A percentile compares a stretch with the other conserved stretches of the same genome.
Conservation (phyloP, 2,113 vertebrate genomes). For the Prolemur simus region DNA sequence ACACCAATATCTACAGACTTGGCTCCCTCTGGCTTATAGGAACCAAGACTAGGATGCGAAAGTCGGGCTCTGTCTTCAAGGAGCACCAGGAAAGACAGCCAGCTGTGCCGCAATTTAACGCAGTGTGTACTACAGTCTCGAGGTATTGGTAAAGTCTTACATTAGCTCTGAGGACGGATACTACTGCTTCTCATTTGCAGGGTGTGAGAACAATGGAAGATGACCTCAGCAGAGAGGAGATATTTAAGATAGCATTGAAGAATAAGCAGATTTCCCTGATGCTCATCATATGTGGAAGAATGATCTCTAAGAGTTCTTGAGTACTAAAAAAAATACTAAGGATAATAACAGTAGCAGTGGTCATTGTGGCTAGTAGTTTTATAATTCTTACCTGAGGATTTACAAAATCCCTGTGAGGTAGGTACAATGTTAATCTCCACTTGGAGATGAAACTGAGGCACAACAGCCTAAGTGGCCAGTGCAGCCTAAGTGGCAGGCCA, state of each 20-base stretch:
- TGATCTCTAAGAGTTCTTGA: background rate
- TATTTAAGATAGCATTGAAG: background rate
- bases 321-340: background rate
- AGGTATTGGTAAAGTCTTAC: background rate
- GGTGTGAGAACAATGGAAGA: background rate
- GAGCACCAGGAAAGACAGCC: background rate
- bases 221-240: background rate
- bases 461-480: background rate
- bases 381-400: background rate
- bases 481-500: background rate
- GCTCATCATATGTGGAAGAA: background rate
- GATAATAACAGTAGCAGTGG: background rate
- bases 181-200: background rate
- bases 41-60: background rate
- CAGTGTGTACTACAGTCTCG: fast-evolving
- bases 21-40: background rate
- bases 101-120: fast-evolving
- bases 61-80: background rate
- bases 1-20: background rate
- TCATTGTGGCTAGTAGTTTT: background rate
- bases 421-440: background rate
- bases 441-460: background rate
- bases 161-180: background rate
- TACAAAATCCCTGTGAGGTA: background rate
- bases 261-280: background rate